A percentile compares a stretch with the other conserved stretches of the same genome.
These are phyloP conservation scores for Acrocephalus arundinaceus DNA, from an alignment of 2,113 vertebrate species.

Conservation along the genomic window DNA sequence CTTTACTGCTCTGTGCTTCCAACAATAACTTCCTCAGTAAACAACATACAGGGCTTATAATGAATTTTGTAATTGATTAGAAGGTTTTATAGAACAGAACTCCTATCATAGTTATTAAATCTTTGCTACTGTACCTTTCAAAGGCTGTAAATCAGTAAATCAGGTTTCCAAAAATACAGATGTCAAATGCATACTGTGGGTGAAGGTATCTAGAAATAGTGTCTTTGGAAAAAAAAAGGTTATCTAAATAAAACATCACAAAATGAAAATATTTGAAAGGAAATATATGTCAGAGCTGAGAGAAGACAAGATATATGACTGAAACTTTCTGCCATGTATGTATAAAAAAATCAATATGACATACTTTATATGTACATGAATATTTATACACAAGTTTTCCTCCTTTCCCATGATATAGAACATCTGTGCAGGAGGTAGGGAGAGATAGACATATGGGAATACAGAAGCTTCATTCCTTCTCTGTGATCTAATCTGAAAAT, in stretches of 20 bases:
- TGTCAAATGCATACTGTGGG: neutral
- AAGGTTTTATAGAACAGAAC: neutral
- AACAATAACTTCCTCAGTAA: neutral
- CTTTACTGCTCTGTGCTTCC: neutral
- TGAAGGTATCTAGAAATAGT: neutral
- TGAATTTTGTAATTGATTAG: neutral
- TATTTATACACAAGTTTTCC: neutral
- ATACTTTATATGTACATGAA: no score
- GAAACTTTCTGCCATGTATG: neutral
- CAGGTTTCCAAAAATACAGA: neutral
- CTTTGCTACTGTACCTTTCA: neutral
- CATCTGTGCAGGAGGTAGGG: rapidly evolving
- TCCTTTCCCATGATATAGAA: neutral
- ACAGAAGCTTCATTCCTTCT: neutral
- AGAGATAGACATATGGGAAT: no score
- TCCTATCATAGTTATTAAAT: neutral
- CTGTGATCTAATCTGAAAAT: neutral
- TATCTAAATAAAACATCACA: neutral
- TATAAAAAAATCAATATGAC: neutral
- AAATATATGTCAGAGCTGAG: neutral
- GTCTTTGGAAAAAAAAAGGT: neutral
- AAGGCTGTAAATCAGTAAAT: neutral
- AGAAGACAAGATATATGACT: neutral
- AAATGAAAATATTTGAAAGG: neutral
- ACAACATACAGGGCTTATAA: neutral